These are phyloP conservation scores for Hyaena hyaena DNA, from an alignment of 2,113 vertebrate genomes.

Conservation along the genomic window DNA sequence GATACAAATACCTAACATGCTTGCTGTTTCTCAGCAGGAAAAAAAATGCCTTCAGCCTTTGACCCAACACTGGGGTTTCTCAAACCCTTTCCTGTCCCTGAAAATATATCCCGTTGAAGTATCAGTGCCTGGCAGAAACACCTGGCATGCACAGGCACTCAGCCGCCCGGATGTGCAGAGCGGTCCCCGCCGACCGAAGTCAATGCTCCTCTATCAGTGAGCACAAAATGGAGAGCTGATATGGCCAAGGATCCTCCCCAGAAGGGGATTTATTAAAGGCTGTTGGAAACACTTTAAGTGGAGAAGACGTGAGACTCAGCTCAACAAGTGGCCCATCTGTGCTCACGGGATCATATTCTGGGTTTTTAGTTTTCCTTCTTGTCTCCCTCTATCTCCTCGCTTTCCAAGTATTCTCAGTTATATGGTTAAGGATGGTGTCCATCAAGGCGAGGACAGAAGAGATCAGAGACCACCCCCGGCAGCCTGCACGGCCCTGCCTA, in stretches of 20 bases:
- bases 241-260: background rate
- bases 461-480: slow-evolving; percentile 11
- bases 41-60: slow-evolving; percentile 65
- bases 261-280: background rate
- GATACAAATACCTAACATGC: slow-evolving; percentile 79
- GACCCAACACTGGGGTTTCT: slow-evolving; percentile 58
- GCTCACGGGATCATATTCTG: background rate
- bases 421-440: background rate
- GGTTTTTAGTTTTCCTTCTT: background rate
- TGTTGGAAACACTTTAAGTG: background rate
- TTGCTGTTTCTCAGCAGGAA: slow-evolving; percentile 77
- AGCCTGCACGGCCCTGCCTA: background rate
- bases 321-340: accelerated
- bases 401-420: background rate
- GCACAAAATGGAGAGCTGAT: background rate
- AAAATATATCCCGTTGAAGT: slow-evolving; percentile 62
- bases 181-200: accelerated
- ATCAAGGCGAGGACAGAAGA: slow-evolving; percentile 54
- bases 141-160: background rate
- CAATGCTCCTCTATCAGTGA: background rate
- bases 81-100: slow-evolving; percentile 57
- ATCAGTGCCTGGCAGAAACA: background rate
- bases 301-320: background rate
- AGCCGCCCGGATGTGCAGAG: background rate
- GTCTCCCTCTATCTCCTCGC: background rate